Evolutionary conservation across 2,888 invertebrate species (phyloP).

Genomic region (Cataglyphis rosenhaueri): DNA sequence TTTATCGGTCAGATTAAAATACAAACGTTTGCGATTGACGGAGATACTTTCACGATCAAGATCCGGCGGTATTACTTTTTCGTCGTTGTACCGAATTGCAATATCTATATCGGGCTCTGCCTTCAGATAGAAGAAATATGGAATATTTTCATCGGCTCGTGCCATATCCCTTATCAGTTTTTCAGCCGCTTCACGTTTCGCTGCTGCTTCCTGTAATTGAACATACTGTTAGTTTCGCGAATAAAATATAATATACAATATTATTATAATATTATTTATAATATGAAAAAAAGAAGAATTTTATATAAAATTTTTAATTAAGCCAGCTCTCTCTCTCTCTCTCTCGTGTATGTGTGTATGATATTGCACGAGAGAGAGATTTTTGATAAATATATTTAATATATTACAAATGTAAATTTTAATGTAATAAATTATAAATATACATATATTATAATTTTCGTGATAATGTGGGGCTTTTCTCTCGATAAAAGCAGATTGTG

Average conservation of each 20-base stretch:
- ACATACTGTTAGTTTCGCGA: not conserved
- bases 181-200: conserved; percentile 2
- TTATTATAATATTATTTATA: not conserved
- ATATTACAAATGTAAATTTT: not conserved
- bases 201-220: not conserved
- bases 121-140: conserved; percentile 72
- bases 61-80: conserved; percentile 68
- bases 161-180: conserved; percentile 48
- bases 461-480: not conserved
- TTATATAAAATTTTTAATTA: not conserved
- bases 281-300: not conserved
- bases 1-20: conserved; percentile 77
- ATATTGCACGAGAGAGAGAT: not conserved
- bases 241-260: not conserved
- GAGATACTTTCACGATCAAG: conserved; percentile 70
- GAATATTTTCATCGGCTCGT: conserved; percentile 66
- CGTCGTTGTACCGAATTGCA: conserved; percentile 74
- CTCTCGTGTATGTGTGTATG: too few relatives aligned
- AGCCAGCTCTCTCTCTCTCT: not conserved
- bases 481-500: not conserved
- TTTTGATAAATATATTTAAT: not conserved
- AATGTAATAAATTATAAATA: not conserved
- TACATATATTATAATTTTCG: not conserved
- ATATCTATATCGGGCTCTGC: conserved; percentile 70
- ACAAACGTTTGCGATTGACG: conserved; percentile 63